These are phyloP conservation scores for Alosa sapidissima DNA, from an alignment of 2,797 vertebrate species.

Conservation along the genomic window DNA sequence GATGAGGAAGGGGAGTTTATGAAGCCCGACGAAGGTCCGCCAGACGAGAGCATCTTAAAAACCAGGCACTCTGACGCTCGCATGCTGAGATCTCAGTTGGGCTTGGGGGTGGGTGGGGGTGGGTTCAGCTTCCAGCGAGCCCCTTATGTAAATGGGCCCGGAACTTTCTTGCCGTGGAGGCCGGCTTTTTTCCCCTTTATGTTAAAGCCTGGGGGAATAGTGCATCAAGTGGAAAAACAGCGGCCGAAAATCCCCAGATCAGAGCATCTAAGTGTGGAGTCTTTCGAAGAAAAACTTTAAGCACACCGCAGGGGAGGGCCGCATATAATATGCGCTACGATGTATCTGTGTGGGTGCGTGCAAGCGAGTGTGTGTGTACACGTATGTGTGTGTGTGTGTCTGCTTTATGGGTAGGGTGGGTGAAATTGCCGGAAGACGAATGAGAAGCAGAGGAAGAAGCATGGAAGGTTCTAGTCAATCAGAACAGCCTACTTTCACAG, in stretches of 20 bases:
- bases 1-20: conserved; percentile 11
- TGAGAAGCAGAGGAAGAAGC: conserved; percentile 67
- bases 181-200: conserved; percentile 67
- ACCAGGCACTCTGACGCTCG: neutral
- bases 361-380: conserved; percentile 46
- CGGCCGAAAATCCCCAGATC: conserved; percentile 76
- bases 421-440: conserved; percentile 65
- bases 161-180: conserved; percentile 57
- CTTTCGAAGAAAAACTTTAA: conserved; percentile 46
- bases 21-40: neutral
- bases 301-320: neutral
- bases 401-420: conserved; percentile 62
- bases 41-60: conserved; percentile 22
- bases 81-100: conserved; percentile 18
- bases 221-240: conserved; percentile 73
- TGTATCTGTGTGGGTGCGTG: conserved; percentile 53
- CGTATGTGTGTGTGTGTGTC: conserved; percentile 53
- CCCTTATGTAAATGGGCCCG: conserved; percentile 59
- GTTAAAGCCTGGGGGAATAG: conserved; percentile 76
- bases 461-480: conserved; percentile 50
- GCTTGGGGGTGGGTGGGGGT: neutral
- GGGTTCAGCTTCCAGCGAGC: conserved; percentile 29
- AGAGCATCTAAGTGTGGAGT: conserved; percentile 73
- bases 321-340: conserved; percentile 52
- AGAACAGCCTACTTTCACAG: conserved; percentile 61